Evolutionary conservation across 2,888 invertebrate species (phyloP).

Genomic region (Chrysolina haemoptera): DNA sequence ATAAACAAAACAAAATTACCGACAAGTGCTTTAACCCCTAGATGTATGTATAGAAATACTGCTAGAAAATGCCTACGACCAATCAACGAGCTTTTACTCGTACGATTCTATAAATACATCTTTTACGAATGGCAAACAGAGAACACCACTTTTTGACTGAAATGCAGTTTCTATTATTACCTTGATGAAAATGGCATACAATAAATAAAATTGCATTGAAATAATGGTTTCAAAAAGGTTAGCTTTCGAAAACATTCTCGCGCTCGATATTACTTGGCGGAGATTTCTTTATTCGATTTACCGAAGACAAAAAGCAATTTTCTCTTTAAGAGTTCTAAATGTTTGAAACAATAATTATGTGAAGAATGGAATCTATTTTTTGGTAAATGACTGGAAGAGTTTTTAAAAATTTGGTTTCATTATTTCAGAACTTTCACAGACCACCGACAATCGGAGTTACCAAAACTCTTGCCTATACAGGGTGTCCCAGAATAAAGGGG

Average conservation of each 20-base stretch:
- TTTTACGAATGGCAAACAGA: neutral
- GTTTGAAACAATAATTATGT: too few species aligned
- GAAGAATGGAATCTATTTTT: too few species aligned
- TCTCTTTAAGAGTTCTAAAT: too few species aligned
- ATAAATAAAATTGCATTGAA: conserved; percentile 18
- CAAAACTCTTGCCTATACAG: too few species aligned
- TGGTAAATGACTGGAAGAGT: too few species aligned
- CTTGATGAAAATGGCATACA: conserved; percentile 1
- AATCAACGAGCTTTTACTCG: neutral
- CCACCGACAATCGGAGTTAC: too few species aligned
- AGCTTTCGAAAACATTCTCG: neutral
- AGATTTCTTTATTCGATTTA: neutral
- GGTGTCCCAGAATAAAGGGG: too few species aligned
- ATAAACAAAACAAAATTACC: conserved; percentile 17
- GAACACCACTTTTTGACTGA: too few species aligned
- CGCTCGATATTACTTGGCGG: neutral
- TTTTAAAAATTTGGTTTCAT: too few species aligned
- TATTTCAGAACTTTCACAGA: too few species aligned
- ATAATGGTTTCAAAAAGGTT: neutral
- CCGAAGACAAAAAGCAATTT: neutral
- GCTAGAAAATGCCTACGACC: conserved; percentile 12
- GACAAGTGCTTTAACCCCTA: conserved; percentile 18
- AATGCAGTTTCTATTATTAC: neutral
- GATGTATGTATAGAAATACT: conserved; percentile 13
- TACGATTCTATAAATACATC: conserved; percentile 14